Base-by-base conservation (phyloP, 2,888 invertebrate species). In the Papilio elwesi region DNA sequence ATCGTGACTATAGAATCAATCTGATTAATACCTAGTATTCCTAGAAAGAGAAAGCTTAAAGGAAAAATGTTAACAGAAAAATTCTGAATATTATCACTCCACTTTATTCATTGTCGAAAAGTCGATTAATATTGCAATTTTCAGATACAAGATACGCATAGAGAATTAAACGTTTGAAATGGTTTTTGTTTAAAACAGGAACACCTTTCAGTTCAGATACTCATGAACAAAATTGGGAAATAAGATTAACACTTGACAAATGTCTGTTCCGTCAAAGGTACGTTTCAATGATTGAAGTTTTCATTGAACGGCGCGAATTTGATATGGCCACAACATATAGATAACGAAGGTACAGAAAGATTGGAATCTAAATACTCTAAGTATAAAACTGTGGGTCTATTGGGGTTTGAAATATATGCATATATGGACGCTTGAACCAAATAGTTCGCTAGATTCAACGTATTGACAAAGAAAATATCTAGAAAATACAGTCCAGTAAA, bases 171-270 rank as follows among this genome's bases (percentile, higher is more conserved):
- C 43, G 43, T 3, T 43, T 43, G 43, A 43, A 43, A 43, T 43
- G 43, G n/a, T n/a, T 43, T 9, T 43, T 43, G 2, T 43, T 43
- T 9, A 0, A 26, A 26, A 26, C 9, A 43, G 43, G 9, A 43
- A 43, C 43, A 43, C 7, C 43, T 9, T 43, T 9, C 6, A 9
- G 7, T 43, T 43, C 43, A 43, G 8, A 43, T 5, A 43, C 43
- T 43, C 43, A 6, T 43, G 6, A 43, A 7, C 8, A 43, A 43
- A 6, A 43, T 43, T 43, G 36, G 38, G n/a, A 59, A 59, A 59
- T 59, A 9, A 38, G 38, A 59, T 59, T 59, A 59, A 59, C n/a
- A 38, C 38, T 59, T 59, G 36, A 57, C 36, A 59, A 59, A 59
- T 57, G 38, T 13, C 57, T 57, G 57, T 9, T 57, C 36, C 36